phyloP scores from a whole-genome alignment of 2,888 invertebrate genomes.

The Ypsolopha scabrella region DNA sequence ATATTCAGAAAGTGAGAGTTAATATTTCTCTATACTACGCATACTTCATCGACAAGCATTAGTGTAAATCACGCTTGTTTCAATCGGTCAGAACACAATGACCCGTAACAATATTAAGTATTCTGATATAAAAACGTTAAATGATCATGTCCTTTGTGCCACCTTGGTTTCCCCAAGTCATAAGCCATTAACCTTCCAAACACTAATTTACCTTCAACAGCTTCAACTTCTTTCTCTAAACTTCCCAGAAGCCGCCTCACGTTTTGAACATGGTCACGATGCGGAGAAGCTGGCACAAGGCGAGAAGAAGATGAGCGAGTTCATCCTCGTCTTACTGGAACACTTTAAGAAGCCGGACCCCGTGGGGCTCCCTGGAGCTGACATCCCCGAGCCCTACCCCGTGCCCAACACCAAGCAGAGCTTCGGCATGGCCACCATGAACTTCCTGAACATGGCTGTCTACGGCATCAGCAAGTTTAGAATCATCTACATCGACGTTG shows the following conservation, averaged over 20 bases:
- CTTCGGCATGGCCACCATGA: constrained; percentile 76
- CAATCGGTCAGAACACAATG: too few species aligned
- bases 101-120: too few species aligned
- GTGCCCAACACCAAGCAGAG: constrained; percentile 83
- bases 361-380: constrained; percentile 82
- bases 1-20: too few species aligned
- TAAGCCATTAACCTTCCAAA: too few species aligned
- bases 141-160: too few species aligned
- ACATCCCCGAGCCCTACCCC: constrained; percentile 83
- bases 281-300: constrained; percentile 31
- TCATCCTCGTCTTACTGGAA: constrained; percentile 76
- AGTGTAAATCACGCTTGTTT: too few species aligned
- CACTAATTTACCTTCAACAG: too few species aligned
- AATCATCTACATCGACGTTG: constrained; percentile 76
- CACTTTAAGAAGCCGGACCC: constrained; percentile 87
- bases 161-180: too few species aligned
- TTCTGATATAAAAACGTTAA: too few species aligned
- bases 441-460: constrained; percentile 78
- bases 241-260: background rate
- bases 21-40: too few species aligned
- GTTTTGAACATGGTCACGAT: background rate
- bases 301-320: constrained; percentile 78
- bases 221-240: too few species aligned
- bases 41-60: too few species aligned
- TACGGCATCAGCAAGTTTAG: constrained; percentile 84